Conservation (phyloP, 2,888 invertebrate genomes). For the Salpingus planirostris region DNA sequence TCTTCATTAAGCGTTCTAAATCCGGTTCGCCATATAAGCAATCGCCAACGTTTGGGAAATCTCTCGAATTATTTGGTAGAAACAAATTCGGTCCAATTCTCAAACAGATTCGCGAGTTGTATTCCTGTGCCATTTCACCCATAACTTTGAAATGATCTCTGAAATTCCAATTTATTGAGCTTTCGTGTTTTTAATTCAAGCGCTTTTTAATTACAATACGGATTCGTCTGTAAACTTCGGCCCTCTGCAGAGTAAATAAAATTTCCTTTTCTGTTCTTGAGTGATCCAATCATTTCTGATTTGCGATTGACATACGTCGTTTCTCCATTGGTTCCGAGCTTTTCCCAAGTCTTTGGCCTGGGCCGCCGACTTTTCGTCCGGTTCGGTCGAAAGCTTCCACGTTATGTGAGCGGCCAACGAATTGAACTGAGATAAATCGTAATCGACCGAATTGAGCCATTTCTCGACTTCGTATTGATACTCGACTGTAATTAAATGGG, state of each 20-base stretch:
- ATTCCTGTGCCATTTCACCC: slow-evolving; percentile 48
- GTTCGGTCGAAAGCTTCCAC: slow-evolving; percentile 26
- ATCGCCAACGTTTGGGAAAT: slow-evolving; percentile 23
- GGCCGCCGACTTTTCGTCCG: slow-evolving; percentile 19
- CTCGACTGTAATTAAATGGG: slow-evolving; percentile 18
- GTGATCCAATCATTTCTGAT: slow-evolving; percentile 19
- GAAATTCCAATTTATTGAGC: slow-evolving; percentile 1
- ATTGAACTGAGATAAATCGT: slow-evolving; percentile 26
- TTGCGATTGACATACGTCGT: slow-evolving; percentile 29
- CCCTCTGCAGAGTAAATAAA: slow-evolving; percentile 55
- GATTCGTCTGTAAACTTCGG: slow-evolving; percentile 49
- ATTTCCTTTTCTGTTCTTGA: slow-evolving; percentile 43
- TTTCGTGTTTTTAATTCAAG: not conserved
- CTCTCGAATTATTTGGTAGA: slow-evolving; percentile 6
- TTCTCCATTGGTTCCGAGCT: slow-evolving; percentile 35
- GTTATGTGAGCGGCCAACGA: slow-evolving; percentile 26
- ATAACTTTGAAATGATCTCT: slow-evolving; percentile 35
- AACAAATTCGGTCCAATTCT: slow-evolving; percentile 21
- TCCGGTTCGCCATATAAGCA: slow-evolving; percentile 57
- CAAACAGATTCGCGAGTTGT: slow-evolving; percentile 51
- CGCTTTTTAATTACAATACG: slow-evolving; percentile 43
- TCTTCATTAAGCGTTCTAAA: slow-evolving; percentile 50
- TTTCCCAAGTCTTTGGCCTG: slow-evolving; percentile 23
- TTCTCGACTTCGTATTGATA: slow-evolving; percentile 25
- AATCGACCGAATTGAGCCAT: slow-evolving; percentile 28